phyloP scores from a whole-genome alignment of 2,797 vertebrate genomes.

The Chiroxiphia lanceolata region DNA sequence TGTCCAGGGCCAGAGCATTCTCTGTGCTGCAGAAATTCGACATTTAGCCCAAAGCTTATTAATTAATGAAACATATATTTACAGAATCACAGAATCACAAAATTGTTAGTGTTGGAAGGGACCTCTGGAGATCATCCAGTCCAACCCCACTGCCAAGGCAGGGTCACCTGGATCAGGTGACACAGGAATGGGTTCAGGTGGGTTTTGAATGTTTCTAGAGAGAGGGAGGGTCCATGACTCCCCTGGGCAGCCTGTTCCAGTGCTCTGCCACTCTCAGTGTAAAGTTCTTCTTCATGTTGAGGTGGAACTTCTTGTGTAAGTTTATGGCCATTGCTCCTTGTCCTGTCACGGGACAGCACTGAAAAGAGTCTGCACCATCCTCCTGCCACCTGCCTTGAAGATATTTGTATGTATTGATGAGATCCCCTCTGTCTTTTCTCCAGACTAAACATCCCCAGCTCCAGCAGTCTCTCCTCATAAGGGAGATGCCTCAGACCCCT shows the following conservation, averaged over 20 bases:
- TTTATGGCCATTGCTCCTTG: neutral
- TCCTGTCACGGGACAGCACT: neutral
- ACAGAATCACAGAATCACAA: neutral
- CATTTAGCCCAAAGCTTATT: rapidly evolving
- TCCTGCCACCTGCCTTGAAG: neutral
- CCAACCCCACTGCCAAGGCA: neutral
- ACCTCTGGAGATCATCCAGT: neutral
- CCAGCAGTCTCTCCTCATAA: neutral
- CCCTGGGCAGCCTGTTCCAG: neutral
- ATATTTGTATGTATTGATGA: neutral
- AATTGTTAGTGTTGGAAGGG: neutral
- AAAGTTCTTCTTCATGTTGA: neutral
- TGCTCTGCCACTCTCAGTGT: neutral
- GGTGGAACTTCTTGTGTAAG: neutral
- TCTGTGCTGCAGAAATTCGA: neutral
- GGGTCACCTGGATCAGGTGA: too few species aligned
- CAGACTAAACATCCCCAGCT: neutral
- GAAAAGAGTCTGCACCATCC: too few species aligned
- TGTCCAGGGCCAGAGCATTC: too few species aligned
- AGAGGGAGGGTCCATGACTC: neutral
- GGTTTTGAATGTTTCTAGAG: neutral
- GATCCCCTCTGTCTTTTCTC: too few species aligned
- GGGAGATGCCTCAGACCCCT: neutral
- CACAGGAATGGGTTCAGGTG: neutral
- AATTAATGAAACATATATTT: neutral